phyloP scores from a whole-genome alignment of 2,888 invertebrate species.

The Dicyrtoma fusca region DNA sequence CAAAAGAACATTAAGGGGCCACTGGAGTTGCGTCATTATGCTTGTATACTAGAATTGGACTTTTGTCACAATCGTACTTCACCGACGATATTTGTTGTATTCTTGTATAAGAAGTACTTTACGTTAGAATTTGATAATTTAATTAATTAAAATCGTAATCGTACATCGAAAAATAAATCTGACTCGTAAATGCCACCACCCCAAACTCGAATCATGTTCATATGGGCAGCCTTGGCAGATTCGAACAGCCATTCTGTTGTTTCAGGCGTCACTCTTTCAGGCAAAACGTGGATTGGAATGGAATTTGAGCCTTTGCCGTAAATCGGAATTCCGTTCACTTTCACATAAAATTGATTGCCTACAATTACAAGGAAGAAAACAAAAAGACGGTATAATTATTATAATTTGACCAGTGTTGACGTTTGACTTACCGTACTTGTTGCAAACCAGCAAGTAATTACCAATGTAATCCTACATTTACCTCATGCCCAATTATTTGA shows the following conservation, averaged over 20 bases:
- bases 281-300: constrained; percentile 63
- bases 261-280: constrained; percentile 59
- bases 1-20: too few species aligned
- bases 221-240: constrained; percentile 61
- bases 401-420: neutral
- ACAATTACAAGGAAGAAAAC: neutral
- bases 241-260: constrained; percentile 59
- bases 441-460: too few species aligned
- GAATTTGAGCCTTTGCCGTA: constrained; percentile 65
- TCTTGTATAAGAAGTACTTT: neutral
- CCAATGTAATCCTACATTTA: too few species aligned
- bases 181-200: constrained; percentile 65
- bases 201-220: constrained; percentile 66
- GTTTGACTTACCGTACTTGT: too few species aligned
- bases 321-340: constrained; percentile 62
- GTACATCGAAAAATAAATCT: constrained; percentile 62
- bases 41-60: too few species aligned
- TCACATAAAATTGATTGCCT: constrained; percentile 63
- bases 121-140: too few species aligned
- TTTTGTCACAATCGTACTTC: neutral
- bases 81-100: neutral
- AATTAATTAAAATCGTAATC: neutral
- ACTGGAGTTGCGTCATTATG: too few species aligned
- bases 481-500: neutral
- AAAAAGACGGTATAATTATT: neutral